Conservation (phyloP, 2,113 vertebrate genomes). For the Choloepus hoffmanni region DNA sequence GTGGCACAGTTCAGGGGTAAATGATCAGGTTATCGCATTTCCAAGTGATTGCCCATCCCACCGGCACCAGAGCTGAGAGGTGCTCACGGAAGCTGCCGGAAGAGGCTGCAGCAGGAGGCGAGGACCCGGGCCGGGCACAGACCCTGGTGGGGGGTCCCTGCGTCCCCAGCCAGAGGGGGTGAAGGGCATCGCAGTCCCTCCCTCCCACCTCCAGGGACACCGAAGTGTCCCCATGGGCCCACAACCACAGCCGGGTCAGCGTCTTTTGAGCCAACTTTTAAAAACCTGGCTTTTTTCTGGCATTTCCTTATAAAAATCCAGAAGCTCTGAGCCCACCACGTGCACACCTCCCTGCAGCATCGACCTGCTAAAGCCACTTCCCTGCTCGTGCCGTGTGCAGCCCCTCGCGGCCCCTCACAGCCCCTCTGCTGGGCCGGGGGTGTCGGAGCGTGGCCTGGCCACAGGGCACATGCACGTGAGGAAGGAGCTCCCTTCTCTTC, state of each 20-base stretch:
- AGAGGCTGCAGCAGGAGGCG: not conserved
- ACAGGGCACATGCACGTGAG: too few relatives aligned
- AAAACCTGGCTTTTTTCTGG: not conserved
- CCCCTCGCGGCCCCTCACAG: too few relatives aligned
- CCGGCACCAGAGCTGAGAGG: not conserved
- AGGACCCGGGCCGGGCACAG: not conserved
- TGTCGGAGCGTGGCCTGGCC: not conserved
- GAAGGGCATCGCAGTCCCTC: not conserved
- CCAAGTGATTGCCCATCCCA: not conserved
- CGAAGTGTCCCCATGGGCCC: too few relatives aligned
- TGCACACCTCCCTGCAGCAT: not conserved
- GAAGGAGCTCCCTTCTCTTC: too few relatives aligned
- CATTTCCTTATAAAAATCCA: not conserved
- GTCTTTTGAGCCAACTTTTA: not conserved
- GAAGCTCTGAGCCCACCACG: not conserved
- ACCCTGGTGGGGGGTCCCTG: not conserved
- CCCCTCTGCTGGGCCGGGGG: not conserved
- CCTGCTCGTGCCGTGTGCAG: too few relatives aligned
- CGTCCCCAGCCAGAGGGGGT: not conserved
- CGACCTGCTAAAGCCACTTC: not conserved
- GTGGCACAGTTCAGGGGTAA: conserved; percentile 52
- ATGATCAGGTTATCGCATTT: not conserved
- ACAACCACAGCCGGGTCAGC: not conserved
- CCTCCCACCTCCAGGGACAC: not conserved
- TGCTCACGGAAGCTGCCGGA: too few relatives aligned